Evolutionary conservation across 2,888 invertebrate species (phyloP).

Genomic region (Lottia gigantea): DNA sequence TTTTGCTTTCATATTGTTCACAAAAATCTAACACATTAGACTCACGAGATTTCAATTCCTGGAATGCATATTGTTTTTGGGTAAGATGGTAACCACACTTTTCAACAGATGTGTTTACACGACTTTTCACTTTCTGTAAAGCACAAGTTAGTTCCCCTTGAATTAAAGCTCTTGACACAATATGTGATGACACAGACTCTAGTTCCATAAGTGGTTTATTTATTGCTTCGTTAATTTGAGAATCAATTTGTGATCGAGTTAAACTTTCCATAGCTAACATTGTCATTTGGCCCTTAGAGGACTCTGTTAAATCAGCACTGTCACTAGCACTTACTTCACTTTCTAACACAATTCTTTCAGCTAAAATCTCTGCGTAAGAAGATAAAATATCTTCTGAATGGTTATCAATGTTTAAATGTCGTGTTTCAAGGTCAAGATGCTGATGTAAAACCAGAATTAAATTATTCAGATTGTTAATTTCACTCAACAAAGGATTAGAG

Average conservation of each 20-base stretch:
- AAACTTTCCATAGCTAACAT: slow-evolving; percentile 56
- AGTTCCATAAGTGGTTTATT: slow-evolving; percentile 44
- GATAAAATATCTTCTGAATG: slow-evolving; percentile 70
- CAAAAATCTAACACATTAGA: slow-evolving; percentile 42
- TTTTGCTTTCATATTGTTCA: slow-evolving; percentile 40
- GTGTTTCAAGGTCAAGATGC: slow-evolving; percentile 43
- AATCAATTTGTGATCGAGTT: slow-evolving; percentile 54
- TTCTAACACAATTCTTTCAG: slow-evolving; percentile 73
- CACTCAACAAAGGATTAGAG: slow-evolving; percentile 46
- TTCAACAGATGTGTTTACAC: slow-evolving; percentile 66
- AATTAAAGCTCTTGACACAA: slow-evolving; percentile 48
- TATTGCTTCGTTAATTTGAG: slow-evolving; percentile 45
- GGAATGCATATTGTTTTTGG: slow-evolving; percentile 36
- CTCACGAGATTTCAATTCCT: slow-evolving; percentile 43
- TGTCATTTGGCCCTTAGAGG: slow-evolving; percentile 41
- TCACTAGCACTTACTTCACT: slow-evolving; percentile 51
- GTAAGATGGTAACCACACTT: slow-evolving; percentile 28
- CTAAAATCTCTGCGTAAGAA: slow-evolving; percentile 81
- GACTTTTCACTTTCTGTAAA: slow-evolving; percentile 73
- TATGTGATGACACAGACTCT: slow-evolving; percentile 48
- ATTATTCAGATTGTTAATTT: slow-evolving; percentile 51
- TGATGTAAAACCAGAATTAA: slow-evolving; percentile 32
- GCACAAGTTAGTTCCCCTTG: slow-evolving; percentile 62
- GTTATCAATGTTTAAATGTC: slow-evolving; percentile 45
- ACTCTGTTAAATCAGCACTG: slow-evolving; percentile 39